A percentile compares a stretch with the other conserved stretches of the same genome.
Conservation (phyloP, 1,140 invertebrate genomes). For the Sweltsa coloradensis region DNA sequence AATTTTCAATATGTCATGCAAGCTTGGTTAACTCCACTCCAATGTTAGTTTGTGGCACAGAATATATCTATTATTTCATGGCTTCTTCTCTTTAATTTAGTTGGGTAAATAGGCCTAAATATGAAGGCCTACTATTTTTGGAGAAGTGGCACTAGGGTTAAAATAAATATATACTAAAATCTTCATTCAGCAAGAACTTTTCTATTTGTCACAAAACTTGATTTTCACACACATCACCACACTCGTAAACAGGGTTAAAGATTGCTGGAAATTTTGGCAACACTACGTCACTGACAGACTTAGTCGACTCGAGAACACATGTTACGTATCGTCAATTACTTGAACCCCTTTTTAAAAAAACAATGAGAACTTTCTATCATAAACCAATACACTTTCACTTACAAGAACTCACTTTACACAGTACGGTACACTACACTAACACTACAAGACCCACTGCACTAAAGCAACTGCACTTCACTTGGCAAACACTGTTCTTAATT, state of each 20-base stretch:
- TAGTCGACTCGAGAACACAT: background rate
- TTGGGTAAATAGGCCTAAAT: no score
- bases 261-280: background rate
- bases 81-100: no score
- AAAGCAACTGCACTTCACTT: no score
- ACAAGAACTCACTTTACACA: slow-evolving; percentile 9
- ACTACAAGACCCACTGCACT: no score
- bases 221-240: slow-evolving; percentile 6
- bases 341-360: background rate
- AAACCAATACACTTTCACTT: slow-evolving; percentile 10
- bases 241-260: slow-evolving; percentile 8
- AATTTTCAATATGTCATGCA: no score
- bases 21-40: no score
- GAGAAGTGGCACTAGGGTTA: slow-evolving; percentile 6
- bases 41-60: no score
- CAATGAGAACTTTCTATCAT: background rate
- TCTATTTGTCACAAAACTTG: slow-evolving; percentile 8
- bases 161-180: slow-evolving; percentile 6
- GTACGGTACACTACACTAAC: no score
- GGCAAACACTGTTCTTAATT: no score
- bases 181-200: slow-evolving; percentile 8
- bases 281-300: slow-evolving; percentile 1
- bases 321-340: background rate
- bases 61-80: no score
- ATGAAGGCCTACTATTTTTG: no score